These are phyloP conservation scores for Brassicogethes aeneus DNA, from an alignment of 2,888 invertebrate genomes.

Conservation along the genomic window DNA sequence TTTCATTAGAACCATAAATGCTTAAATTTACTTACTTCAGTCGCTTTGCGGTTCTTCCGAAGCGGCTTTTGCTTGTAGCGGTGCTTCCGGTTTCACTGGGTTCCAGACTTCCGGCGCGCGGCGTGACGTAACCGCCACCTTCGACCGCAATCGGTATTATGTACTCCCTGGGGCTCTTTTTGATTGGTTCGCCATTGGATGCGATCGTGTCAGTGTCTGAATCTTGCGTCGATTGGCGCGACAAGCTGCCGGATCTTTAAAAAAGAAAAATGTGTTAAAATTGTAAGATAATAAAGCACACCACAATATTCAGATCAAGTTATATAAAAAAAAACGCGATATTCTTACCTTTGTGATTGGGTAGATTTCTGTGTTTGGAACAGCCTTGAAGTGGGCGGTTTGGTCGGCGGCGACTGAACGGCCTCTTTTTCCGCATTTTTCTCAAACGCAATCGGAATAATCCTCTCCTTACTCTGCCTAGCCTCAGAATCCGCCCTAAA, in stretches of 20 bases:
- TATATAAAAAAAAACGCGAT: not conserved
- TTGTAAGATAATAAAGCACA: not conserved
- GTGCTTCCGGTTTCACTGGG: conserved; percentile 56
- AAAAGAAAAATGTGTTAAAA: conserved; percentile 4
- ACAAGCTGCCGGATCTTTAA: conserved; percentile 38
- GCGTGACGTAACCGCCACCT: conserved; percentile 78
- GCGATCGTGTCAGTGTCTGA: conserved; percentile 59
- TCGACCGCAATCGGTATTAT: conserved; percentile 91
- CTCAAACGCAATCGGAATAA: conserved; percentile 55
- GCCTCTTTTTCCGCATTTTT: conserved; percentile 31
- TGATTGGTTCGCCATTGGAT: conserved; percentile 61
- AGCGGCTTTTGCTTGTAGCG: conserved; percentile 46
- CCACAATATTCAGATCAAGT: not conserved
- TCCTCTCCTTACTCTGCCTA: conserved; percentile 48
- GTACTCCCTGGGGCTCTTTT: conserved; percentile 82
- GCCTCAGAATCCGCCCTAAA: conserved; percentile 15
- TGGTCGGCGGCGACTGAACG: conserved; percentile 35
- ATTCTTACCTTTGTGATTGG: conserved; percentile 30
- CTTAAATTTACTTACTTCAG: conserved; percentile 49
- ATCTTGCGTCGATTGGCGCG: conserved; percentile 58
- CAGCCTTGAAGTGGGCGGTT: conserved; percentile 42
- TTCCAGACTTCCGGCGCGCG: conserved; percentile 66
- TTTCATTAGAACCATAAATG: not conserved
- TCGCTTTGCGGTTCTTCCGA: conserved; percentile 51
- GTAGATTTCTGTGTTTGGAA: conserved; percentile 43